phyloP scores from a whole-genome alignment of 1,140 invertebrate species.

The Neodiprion lecontei region DNA sequence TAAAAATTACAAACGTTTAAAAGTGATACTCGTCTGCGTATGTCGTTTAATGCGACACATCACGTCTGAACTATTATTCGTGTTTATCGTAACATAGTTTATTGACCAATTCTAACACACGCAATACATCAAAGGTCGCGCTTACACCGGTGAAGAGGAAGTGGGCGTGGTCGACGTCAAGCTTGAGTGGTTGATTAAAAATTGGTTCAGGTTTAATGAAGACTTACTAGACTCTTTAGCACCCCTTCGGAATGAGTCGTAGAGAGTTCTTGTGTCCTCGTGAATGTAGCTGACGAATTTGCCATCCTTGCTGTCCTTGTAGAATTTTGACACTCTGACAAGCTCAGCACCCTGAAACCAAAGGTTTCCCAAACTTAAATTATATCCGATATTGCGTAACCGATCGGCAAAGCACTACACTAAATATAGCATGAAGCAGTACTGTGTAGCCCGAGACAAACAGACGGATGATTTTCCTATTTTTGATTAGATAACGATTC shows the following conservation, averaged over 20 bases:
- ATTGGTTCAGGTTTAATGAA: too few species aligned
- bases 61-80: too few species aligned
- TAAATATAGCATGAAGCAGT: slow-evolving; percentile 33
- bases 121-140: too few species aligned
- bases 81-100: too few species aligned
- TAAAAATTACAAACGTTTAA: too few species aligned
- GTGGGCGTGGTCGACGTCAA: too few species aligned
- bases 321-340: slow-evolving; percentile 89
- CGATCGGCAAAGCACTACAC: slow-evolving; percentile 28
- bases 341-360: slow-evolving; percentile 83
- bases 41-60: too few species aligned
- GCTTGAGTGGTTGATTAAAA: too few species aligned
- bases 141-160: too few species aligned
- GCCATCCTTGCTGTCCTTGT: slow-evolving; percentile 91
- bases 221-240: slow-evolving; percentile 90
- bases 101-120: too few species aligned
- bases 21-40: too few species aligned
- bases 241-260: slow-evolving; percentile 90
- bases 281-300: slow-evolving; percentile 85
- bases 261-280: slow-evolving; percentile 89
- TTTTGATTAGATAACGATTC: not conserved
- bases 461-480: not conserved
- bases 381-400: slow-evolving; percentile 31
- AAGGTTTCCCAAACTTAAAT: slow-evolving; percentile 8
- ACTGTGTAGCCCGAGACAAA: slow-evolving; percentile 13